Evolutionary conservation across 2,113 vertebrate species (phyloP), one percentile per base, ranked within the genome.

Genomic region (Ptychochromis oligacanthus): DNA sequence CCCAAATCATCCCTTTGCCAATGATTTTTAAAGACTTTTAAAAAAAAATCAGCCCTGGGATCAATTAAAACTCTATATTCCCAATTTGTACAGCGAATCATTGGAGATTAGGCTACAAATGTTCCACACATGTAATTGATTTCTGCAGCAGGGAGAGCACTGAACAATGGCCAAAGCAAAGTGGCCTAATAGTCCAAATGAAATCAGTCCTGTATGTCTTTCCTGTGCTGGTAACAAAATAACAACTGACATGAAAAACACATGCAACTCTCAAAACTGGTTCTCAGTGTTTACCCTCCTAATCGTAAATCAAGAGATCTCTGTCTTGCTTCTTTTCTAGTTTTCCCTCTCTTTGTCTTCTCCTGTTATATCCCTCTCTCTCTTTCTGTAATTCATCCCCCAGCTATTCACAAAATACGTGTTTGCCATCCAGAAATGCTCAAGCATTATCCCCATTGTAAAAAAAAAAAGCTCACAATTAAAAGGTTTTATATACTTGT

Each of bases 341-440:
- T 28, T 84, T 49, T 79, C 5, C 46, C 54, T 43, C 18, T 87
- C 55, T 83, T 74, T 75, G 40, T 82, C 11, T 77, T 22, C 60
- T 86, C 72, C 72, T 77, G 76, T 76, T 86, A 81, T 84, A 75
- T 59, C 65, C 58, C 15, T 84, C 60, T 55, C 26, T 80, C 56
- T 77, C 58, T 84, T 59, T 77, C 15, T n/a, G 90, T 91, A 90
- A 93, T 92, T 91, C 38, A 93, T 93, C 75, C 87, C 76, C 90
- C 91, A 94, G 91, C 91, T 94, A 92, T 93, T 89, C 74, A 40
- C 81, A 86, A 89, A 92, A 89, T 80, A 90, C 89, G 57, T 84
- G 85, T 81, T 38, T 7, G 81, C 88, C 15, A 72, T 38, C 59
- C 87, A 83, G 85, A 93, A 80, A 80, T 11, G 8, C 81, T 88